Conservation (phyloP, 2,888 invertebrate species). For the Troides oblongomaculatus region DNA sequence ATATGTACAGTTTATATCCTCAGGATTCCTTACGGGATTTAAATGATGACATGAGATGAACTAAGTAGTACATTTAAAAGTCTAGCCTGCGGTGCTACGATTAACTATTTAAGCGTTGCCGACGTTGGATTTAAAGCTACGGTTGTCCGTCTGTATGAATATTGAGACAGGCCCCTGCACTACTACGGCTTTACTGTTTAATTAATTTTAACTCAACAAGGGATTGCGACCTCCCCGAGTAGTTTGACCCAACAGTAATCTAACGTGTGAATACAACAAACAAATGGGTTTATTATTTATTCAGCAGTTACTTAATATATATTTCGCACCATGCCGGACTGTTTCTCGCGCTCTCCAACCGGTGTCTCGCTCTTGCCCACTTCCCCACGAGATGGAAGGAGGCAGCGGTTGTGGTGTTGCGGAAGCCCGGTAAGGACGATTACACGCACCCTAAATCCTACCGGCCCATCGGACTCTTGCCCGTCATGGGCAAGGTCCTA, state of each 20-base stretch:
- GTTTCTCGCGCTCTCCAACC: too few species aligned
- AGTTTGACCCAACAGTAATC: neutral
- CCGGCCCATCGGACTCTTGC: too few species aligned
- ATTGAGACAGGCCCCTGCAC: neutral
- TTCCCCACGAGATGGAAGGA: too few species aligned
- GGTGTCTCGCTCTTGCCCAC: too few species aligned
- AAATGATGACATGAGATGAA: neutral
- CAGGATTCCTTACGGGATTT: neutral
- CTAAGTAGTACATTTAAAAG: neutral
- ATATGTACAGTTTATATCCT: too few species aligned
- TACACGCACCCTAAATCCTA: too few species aligned
- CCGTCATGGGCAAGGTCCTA: too few species aligned
- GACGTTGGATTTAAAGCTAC: neutral
- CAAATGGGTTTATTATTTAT: neutral
- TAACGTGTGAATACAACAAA: neutral
- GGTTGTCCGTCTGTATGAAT: constrained; percentile 1
- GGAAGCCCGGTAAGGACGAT: too few species aligned
- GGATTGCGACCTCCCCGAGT: neutral
- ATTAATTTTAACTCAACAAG: constrained; percentile 3
- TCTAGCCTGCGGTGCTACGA: neutral
- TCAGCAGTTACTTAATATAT: too few species aligned
- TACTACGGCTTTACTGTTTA: neutral
- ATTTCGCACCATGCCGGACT: too few species aligned
- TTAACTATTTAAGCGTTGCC: neutral
- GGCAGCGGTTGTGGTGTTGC: too few species aligned